Conservation (phyloP, 2,888 invertebrate genomes). For the Sisyra nigra region DNA sequence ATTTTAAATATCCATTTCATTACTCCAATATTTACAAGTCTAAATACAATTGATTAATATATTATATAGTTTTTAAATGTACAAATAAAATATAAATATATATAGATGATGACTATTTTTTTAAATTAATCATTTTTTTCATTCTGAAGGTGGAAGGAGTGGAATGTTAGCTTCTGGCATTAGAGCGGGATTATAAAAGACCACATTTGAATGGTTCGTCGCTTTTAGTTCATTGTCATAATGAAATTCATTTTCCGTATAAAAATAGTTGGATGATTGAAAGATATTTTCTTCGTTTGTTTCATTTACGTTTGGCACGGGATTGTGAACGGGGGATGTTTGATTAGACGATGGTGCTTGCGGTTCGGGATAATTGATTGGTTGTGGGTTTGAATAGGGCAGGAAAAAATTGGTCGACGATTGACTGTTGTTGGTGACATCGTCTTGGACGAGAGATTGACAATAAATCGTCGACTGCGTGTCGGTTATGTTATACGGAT, state of each 20-base stretch:
- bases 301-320: slow-evolving; percentile 4
- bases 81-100: background rate
- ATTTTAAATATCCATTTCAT: background rate
- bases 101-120: background rate
- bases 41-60: background rate
- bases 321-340: no score
- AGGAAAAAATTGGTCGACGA: slow-evolving; percentile 2
- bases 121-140: slow-evolving; percentile 6
- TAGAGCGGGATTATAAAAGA: slow-evolving; percentile 9
- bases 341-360: no score
- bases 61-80: background rate
- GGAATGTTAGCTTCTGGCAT: slow-evolving; percentile 10
- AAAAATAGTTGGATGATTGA: slow-evolving; percentile 49
- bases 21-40: background rate
- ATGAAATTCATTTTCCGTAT: slow-evolving; percentile 37
- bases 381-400: background rate
- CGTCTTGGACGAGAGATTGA: slow-evolving; percentile 1
- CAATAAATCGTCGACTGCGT: slow-evolving; percentile 2
- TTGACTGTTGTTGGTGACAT: slow-evolving; percentile 9
- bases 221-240: slow-evolving; percentile 30
- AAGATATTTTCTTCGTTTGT: slow-evolving; percentile 29
- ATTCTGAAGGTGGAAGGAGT: slow-evolving; percentile 8
- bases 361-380: background rate
- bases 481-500: slow-evolving; percentile 32
- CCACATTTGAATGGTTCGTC: slow-evolving; percentile 2